Conservation (phyloP, 2,113 vertebrate genomes). For the Campylomormyrus numenius region DNA sequence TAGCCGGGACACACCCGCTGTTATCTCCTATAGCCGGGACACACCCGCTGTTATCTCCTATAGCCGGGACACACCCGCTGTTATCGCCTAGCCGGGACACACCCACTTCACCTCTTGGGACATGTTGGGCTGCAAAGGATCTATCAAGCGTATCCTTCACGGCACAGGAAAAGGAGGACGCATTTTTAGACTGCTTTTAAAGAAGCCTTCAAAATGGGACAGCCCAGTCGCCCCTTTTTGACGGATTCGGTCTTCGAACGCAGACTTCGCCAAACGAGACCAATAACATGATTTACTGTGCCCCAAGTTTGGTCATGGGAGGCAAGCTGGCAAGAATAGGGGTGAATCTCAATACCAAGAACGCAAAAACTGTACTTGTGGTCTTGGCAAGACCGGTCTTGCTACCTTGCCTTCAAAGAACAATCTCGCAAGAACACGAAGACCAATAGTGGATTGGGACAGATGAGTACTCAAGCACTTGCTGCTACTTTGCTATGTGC, state of each 20-base stretch:
- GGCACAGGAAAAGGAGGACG: not conserved
- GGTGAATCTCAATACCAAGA: no score
- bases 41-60: not conserved
- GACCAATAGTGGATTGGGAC: no score
- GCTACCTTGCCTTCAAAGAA: no score
- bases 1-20: no score
- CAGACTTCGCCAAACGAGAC: not conserved
- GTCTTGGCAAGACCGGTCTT: not conserved
- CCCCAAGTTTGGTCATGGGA: not conserved
- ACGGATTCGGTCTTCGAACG: not conserved
- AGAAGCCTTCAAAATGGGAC: not conserved
- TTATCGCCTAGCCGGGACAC: no score
- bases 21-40: not conserved
- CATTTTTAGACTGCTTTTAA: not conserved
- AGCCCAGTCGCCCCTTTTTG: not conserved
- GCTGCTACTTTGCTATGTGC: no score
- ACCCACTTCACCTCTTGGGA: not conserved
- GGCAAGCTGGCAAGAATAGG: not conserved
- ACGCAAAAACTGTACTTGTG: no score
- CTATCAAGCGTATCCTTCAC: not conserved
- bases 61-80: not conserved
- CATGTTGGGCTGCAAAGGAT: not conserved
- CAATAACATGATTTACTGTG: not conserved
- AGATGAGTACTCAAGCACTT: no score
- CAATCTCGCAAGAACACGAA: no score